Evolutionary conservation across 2,113 vertebrate species (phyloP).

Genomic region (Mormyrus iriodes): DNA sequence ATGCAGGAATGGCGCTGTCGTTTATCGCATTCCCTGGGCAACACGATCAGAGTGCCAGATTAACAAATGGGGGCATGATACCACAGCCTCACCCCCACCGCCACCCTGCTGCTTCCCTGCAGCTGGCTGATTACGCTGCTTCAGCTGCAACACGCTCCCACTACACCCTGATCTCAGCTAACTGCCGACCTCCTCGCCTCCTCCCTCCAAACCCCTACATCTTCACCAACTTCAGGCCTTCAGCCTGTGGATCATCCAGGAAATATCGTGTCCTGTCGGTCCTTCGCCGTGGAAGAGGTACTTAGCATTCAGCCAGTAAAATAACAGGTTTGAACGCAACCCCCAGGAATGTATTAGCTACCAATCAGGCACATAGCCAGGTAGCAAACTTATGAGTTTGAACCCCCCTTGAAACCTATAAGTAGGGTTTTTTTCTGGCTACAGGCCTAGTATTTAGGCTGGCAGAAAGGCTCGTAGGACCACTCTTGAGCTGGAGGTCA

Average conservation of each 20-base stretch:
- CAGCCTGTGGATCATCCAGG: not conserved
- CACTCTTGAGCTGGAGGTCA: not conserved
- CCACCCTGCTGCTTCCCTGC: not conserved
- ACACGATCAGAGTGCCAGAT: not conserved
- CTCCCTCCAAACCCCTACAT: not conserved
- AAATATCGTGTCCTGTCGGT: not conserved
- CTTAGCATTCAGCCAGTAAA: not conserved
- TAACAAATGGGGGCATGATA: slow-evolving; percentile 2
- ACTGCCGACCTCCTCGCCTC: not conserved
- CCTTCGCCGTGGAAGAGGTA: not conserved
- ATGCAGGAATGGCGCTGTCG: not conserved
- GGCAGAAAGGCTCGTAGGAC: not conserved
- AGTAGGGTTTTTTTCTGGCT: not conserved
- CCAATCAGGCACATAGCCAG: not conserved
- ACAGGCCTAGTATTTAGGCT: not conserved
- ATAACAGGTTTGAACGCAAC: not conserved
- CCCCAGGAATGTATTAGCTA: not conserved
- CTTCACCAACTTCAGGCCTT: not conserved
- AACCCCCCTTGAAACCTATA: not conserved
- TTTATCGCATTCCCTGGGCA: not conserved
- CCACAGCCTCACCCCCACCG: not conserved
- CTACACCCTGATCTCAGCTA: not conserved
- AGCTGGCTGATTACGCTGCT: not conserved
- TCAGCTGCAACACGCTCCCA: not conserved
- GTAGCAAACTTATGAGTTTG: not conserved